Evolutionary conservation across 2,888 invertebrate species (phyloP).

Genomic region (Argyra leucocephala): DNA sequence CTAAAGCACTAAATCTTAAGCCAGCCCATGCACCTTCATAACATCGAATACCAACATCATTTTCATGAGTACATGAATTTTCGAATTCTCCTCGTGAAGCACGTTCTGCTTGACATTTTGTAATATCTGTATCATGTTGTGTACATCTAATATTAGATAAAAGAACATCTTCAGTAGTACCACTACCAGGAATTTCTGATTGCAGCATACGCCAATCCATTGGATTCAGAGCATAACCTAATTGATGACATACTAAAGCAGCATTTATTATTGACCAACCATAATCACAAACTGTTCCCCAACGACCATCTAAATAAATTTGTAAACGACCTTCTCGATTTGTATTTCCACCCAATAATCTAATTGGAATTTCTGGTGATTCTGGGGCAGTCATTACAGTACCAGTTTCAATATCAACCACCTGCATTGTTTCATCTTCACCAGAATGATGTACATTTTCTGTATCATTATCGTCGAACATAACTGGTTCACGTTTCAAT

Average conservation of each 20-base stretch:
- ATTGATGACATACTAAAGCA: conserved; percentile 87
- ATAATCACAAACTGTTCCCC: conserved; percentile 97
- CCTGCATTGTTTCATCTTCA: conserved; percentile 44
- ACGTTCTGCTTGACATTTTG: conserved; percentile 73
- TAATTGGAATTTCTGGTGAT: conserved; percentile 55
- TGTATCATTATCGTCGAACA: conserved; percentile 55
- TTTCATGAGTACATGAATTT: conserved; percentile 76
- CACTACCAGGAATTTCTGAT: conserved; percentile 70
- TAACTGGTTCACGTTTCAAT: conserved; percentile 62
- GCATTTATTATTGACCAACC: conserved; percentile 89
- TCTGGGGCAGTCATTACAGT: conserved; percentile 50
- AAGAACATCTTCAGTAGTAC: conserved; percentile 64
- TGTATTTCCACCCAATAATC: conserved; percentile 71
- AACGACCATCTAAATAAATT: conserved; percentile 71
- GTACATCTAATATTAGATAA: conserved; percentile 84
- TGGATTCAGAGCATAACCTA: conserved; percentile 86
- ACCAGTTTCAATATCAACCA: conserved; percentile 48
- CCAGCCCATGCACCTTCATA: conserved; percentile 93
- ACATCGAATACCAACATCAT: conserved; percentile 81
- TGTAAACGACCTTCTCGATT: conserved; percentile 79
- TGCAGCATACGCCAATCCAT: conserved; percentile 80
- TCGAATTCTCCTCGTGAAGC: conserved; percentile 60
- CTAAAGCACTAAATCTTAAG: conserved; percentile 75
- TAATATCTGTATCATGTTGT: conserved; percentile 81
- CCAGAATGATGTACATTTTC: conserved; percentile 48